Evolutionary conservation across 1,140 invertebrate genomes (phyloP).

Genomic region (Heliconius congener): DNA sequence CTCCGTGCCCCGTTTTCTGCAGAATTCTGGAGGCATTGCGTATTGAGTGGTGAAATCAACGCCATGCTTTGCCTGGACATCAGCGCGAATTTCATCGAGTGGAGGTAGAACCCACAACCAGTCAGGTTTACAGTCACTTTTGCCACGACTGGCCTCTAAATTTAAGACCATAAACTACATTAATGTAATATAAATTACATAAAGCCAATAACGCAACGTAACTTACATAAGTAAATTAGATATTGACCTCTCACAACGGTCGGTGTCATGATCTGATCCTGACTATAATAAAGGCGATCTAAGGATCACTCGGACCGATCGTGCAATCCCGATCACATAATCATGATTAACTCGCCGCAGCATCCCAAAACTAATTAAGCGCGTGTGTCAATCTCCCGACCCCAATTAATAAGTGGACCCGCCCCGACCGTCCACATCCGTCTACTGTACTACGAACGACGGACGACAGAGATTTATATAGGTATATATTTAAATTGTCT

Average conservation of each 20-base stretch:
- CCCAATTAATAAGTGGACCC: constrained; percentile 34
- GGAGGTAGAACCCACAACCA: too few species aligned
- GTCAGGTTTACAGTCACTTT: too few species aligned
- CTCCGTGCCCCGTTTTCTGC: too few species aligned
- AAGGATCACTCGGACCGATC: constrained; percentile 26
- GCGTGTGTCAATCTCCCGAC: constrained; percentile 38
- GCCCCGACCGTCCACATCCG: not conserved
- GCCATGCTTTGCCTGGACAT: too few species aligned
- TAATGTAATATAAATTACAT: too few species aligned
- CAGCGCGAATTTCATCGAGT: too few species aligned
- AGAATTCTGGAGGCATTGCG: too few species aligned
- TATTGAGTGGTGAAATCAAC: too few species aligned
- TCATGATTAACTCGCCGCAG: constrained; percentile 34
- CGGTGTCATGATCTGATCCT: not conserved
- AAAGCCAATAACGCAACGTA: not conserved
- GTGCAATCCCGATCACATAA: constrained; percentile 24
- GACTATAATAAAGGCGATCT: not conserved
- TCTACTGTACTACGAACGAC: not conserved
- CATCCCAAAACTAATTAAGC: constrained; percentile 36
- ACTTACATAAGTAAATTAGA: not conserved
- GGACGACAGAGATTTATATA: too few species aligned
- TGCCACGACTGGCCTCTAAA: too few species aligned
- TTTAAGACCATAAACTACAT: too few species aligned
- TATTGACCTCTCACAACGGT: not conserved
- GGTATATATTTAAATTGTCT: too few species aligned